Percentiles rank a stretch among this genome's conserved stretches.
Evolutionary conservation across 2,888 invertebrate genomes (phyloP).

Genomic region (Crematogaster levior): DNA sequence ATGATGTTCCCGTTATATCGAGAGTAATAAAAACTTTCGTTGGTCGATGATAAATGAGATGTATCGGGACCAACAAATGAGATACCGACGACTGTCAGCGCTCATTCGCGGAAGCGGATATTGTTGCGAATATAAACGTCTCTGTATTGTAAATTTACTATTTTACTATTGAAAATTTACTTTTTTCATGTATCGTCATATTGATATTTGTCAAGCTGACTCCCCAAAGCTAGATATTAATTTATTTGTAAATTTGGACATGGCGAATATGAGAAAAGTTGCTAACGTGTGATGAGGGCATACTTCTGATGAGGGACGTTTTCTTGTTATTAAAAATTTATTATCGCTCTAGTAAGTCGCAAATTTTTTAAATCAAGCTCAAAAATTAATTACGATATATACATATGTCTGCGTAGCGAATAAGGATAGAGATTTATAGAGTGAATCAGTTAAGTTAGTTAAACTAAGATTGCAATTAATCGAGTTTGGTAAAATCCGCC

Average conservation of each 20-base stretch:
- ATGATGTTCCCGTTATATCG: constrained; percentile 8
- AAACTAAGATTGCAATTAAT: constrained; percentile 29
- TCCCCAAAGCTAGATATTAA: constrained; percentile 55
- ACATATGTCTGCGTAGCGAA: not conserved
- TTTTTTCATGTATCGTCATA: constrained; percentile 47
- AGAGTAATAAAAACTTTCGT: constrained; percentile 43
- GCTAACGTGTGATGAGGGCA: constrained; percentile 21
- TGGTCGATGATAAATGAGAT: constrained; percentile 44
- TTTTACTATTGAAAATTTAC: constrained; percentile 50
- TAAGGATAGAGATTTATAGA: not conserved
- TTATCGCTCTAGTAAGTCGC: not conserved
- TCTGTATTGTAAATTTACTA: constrained; percentile 35
- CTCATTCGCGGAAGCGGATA: not conserved
- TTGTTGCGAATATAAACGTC: not conserved
- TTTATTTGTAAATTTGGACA: constrained; percentile 57
- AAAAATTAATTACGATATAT: constrained; percentile 8
- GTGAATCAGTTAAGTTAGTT: not conserved
- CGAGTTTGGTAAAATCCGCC: not conserved
- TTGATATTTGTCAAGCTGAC: constrained; percentile 16
- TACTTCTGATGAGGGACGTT: too few species aligned
- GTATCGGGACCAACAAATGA: constrained; percentile 22
- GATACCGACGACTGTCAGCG: not conserved
- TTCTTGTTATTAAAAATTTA: not conserved
- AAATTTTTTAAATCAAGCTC: not conserved
- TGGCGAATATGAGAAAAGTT: constrained; percentile 53